Percentiles rank a stretch among this genome's conserved stretches.
Conservation (phyloP, 2,888 invertebrate species). For the Polylopha cassiicola region DNA sequence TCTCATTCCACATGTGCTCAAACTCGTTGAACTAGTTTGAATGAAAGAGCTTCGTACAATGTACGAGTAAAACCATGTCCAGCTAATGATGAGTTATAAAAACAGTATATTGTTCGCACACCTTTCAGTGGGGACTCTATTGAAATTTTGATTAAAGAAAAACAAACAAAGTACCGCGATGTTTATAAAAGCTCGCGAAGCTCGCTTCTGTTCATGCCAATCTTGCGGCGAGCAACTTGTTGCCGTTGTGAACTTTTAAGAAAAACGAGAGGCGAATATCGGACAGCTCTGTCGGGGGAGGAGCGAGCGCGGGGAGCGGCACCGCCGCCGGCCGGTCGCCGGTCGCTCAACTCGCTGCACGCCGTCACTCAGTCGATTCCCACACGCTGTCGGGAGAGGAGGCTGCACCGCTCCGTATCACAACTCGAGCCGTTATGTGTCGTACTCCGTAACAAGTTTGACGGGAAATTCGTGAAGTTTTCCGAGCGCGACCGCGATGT, state of each 20-base stretch:
- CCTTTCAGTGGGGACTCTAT: slow-evolving; percentile 44
- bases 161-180: slow-evolving; percentile 74
- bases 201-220: slow-evolving; percentile 76
- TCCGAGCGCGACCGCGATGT: slow-evolving; percentile 68
- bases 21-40: slow-evolving; percentile 8
- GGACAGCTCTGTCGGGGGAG: slow-evolving; percentile 64
- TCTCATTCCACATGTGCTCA: slow-evolving; percentile 7
- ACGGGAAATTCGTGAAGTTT: slow-evolving; percentile 74
- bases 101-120: slow-evolving; percentile 36
- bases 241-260: slow-evolving; percentile 72
- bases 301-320: slow-evolving; percentile 69
- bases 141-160: slow-evolving; percentile 70
- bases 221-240: slow-evolving; percentile 74
- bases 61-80: slow-evolving; percentile 5
- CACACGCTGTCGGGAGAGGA: slow-evolving; percentile 48
- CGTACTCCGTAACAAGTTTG: slow-evolving; percentile 75
- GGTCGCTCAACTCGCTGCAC: slow-evolving; percentile 65
- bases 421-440: slow-evolving; percentile 67
- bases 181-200: slow-evolving; percentile 75
- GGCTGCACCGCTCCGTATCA: slow-evolving; percentile 39
- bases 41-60: slow-evolving; percentile 5
- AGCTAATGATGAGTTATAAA: slow-evolving; percentile 17
- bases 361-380: slow-evolving; percentile 61
- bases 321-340: slow-evolving; percentile 55
- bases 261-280: slow-evolving; percentile 53